Base-by-base conservation (phyloP, 1,140 invertebrate genomes). In the Scaptomyza graminum region DNA sequence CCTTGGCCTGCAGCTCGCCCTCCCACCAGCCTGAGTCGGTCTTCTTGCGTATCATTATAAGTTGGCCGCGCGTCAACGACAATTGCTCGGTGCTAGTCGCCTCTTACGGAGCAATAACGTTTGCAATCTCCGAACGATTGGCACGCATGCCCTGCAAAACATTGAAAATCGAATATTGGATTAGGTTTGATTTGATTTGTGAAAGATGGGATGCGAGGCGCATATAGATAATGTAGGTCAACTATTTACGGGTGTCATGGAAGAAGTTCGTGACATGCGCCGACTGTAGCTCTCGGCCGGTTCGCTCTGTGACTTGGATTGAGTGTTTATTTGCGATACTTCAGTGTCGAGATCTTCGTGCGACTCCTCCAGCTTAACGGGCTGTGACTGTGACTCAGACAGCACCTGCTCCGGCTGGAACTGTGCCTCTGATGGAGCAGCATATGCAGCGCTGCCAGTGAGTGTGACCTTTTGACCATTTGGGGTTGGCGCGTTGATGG, bases 1-100 rank as follows among this genome's bases (percentile, higher is more conserved):
- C 98, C 92, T 98, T 97, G 11, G 97, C 97, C 93, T 99, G 98
- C 18, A 99, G 92, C 93, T 99, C 99, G 49, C 99, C 99, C 94
- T 99, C 98, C 99, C 99, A 99, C 98, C 98, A 99, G 16, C 98
- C 98, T 72, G 97, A 97, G 57, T 97, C 95, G 7, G 97, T 97
- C 91, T 99, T 99, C 92, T 99, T 99, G 11, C 98, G 94, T 12
- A 99, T 97, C 93, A 98, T 96, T 50, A 99, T 96, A 49, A 99
- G 93, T 84, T 99, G 98, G n/a, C 98, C 98, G 69, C 97, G 95
- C 79, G 96, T 95, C 7, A 99, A 92, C 56, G 95, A 96, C 11
- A 99, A 92, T 91, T 99, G 98, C 89, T 99, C 98, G 0, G 95
- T 91, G 87, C 97, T 98, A 4, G 96, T 97, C 1, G 96, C 96